Base-by-base conservation (phyloP, 2,797 vertebrate species). In the Epinephelus awoara region DNA sequence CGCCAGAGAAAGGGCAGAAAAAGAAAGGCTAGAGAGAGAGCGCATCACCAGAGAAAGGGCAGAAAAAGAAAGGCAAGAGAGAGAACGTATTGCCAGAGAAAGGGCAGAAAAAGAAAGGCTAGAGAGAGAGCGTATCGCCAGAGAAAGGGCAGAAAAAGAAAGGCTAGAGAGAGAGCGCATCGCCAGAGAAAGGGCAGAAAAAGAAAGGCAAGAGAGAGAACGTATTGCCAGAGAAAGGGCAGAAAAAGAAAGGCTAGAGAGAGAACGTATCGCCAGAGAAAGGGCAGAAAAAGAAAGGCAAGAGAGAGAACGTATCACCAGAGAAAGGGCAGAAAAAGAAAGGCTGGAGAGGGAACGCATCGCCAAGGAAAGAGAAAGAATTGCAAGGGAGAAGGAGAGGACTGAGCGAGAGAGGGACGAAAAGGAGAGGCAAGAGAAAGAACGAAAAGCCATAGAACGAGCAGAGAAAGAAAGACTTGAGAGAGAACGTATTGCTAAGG, bases 251-350 rank as follows among this genome's bases (percentile, higher is more conserved):
- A 55, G 52, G 23, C 6, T 2, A 23, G 23, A 56, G 4, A 17
- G 6, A 13, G 52, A 55, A 9, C 14, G 54, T 1, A 4, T 55
- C 0, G 52, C 52, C 2, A 55, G 25, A 56, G 61, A 38, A 1
- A 75, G 10, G 0, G 67, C 11, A 42, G 40, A 42, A 0, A 65
- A 77, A 11, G 76, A 51, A 1, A 19, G 50, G 0, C 47, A 38
- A 2, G 79, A 84, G 6, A 46, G 25, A 4, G 80, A 83, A 19
- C 51, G 61, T 0, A 5, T 72, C 0, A 59, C 25, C 0, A 81
- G 27, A 13, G 87, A 88, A 47, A 51, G 69, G 77, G 5, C 4
- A 62, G 80, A 40, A 0, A 72, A 18, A 17, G 63, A 68, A 8
- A 40, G 14, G 17, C 13, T 9, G 15, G 67, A 73, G 0, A 79